Percentiles rank a stretch among this genome's conserved stretches.
Evolutionary conservation across 2,113 vertebrate species (phyloP).

Genomic region (Hippocampus mohnikei): DNA sequence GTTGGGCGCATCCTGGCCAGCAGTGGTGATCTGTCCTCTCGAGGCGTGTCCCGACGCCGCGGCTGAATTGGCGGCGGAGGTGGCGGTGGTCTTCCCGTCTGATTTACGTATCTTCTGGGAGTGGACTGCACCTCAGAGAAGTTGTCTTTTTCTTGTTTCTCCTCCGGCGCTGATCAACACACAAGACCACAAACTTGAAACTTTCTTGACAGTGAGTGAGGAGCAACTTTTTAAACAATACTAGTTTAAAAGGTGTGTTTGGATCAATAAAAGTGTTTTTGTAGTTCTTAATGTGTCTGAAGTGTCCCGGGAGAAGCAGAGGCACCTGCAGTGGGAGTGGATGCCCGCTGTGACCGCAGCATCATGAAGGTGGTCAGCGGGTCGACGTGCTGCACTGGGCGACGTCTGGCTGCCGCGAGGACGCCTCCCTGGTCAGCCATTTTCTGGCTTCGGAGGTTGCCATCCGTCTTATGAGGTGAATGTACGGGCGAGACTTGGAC

Average conservation of each 20-base stretch:
- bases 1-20: slow-evolving; percentile 22
- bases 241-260: too few relatives aligned
- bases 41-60: slow-evolving; percentile 23
- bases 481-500: not conserved
- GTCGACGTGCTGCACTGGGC: slow-evolving; percentile 32
- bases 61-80: not conserved
- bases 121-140: slow-evolving; percentile 9
- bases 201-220: too few relatives aligned
- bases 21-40: slow-evolving; percentile 24
- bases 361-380: slow-evolving; percentile 60
- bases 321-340: not conserved
- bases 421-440: not conserved
- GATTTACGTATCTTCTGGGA: slow-evolving; percentile 2
- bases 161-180: slow-evolving; percentile 27
- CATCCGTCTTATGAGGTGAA: not conserved
- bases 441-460: not conserved
- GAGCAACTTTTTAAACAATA: too few relatives aligned
- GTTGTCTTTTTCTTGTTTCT: not conserved
- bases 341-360: slow-evolving; percentile 47
- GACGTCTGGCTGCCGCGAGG: not conserved
- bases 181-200: not conserved
- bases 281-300: too few relatives aligned
- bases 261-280: too few relatives aligned
- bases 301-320: not conserved
- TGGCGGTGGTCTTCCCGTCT: not conserved